Base-by-base conservation (phyloP, 1,140 invertebrate species). In the Drosophila biarmipes region DNA sequence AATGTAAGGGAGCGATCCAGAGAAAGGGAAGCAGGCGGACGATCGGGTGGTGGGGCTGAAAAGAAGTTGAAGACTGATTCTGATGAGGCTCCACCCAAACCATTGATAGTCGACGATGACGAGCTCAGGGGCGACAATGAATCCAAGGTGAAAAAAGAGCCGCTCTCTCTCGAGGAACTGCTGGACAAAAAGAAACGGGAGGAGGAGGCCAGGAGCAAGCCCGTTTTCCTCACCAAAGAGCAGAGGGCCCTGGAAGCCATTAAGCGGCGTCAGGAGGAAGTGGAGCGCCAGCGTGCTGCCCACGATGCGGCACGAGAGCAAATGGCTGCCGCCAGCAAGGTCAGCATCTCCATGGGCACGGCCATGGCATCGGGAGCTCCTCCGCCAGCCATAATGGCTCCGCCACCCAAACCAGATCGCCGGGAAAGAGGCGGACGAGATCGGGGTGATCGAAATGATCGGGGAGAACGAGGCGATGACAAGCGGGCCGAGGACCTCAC, bases 191-290 rank as follows among this genome's bases (percentile, higher is more conserved):
- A 99, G 89, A 98, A 99, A 92, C 97, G 97, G 4, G 98, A 99
- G 92, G 98, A 99, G 92, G 96, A 96, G 78, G 97, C 97, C 21
- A 95, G 96, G 42, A 96, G 96, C 59, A 98, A 98, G 93, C 99
- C 99, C 0, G 98, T 99, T 49, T 99, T 99, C 92, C 93, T 99
- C 21, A 98, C 97, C 0, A 99, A 99, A 93, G 98, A 98, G 92
- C 97, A 99, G 93, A 94, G 99, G 90, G 96, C 96, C 2, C 96
- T 95, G 0, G 94, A 99, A 81, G 99, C 99, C 1, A 82, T 99
- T 4, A 95, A 97, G 87, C 95, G 96, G 58, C 93, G 99, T 5
- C 96, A 98, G 86, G 96, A 98, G 89, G 96, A 99, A 93, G 96
- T 97, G 4, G 96, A 95, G 38, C 95, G 94, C 56, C 93, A 95